phyloP scores from a whole-genome alignment of 2,888 invertebrate genomes.

The Neocrepidodera transversa region DNA sequence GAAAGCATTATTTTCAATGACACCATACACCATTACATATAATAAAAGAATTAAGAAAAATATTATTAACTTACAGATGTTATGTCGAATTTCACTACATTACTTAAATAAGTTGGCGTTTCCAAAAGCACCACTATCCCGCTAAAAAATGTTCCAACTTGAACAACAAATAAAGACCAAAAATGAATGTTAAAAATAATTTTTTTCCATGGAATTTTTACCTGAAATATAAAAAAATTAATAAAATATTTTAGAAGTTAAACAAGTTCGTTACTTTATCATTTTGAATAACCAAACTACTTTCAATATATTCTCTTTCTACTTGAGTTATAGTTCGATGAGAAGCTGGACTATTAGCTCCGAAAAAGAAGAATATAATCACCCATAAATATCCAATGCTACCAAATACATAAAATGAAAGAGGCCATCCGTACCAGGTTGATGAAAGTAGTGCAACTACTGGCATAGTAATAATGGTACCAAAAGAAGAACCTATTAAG shows the following conservation, averaged over 20 bases:
- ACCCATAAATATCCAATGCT: slow-evolving; percentile 15
- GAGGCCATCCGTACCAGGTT: slow-evolving; percentile 21
- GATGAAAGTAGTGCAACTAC: slow-evolving; percentile 18
- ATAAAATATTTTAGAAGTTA: not conserved
- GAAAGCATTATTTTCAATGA: no score
- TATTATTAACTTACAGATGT: slow-evolving; percentile 8
- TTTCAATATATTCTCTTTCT: slow-evolving; percentile 18
- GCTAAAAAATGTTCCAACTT: not conserved
- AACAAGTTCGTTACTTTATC: not conserved
- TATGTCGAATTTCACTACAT: slow-evolving; percentile 13
- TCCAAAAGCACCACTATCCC: not conserved
- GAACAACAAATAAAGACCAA: slow-evolving; percentile 4
- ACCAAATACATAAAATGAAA: slow-evolving; percentile 18
- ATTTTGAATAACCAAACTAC: not conserved
- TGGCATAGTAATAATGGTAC: slow-evolving; percentile 19
- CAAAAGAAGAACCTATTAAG: slow-evolving; percentile 11
- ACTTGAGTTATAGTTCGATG: slow-evolving; percentile 7
- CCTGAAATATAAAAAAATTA: not conserved
- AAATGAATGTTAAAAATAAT: slow-evolving; percentile 1
- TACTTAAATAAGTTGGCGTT: slow-evolving; percentile 19
- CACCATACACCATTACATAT: no score
- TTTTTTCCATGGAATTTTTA: slow-evolving; percentile 10
- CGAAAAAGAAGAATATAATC: slow-evolving; percentile 10
- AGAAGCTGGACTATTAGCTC: slow-evolving; percentile 10
- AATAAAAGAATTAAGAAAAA: no score